Conservation (phyloP, 1,140 invertebrate species). For the Ridgeia piscesae region DNA sequence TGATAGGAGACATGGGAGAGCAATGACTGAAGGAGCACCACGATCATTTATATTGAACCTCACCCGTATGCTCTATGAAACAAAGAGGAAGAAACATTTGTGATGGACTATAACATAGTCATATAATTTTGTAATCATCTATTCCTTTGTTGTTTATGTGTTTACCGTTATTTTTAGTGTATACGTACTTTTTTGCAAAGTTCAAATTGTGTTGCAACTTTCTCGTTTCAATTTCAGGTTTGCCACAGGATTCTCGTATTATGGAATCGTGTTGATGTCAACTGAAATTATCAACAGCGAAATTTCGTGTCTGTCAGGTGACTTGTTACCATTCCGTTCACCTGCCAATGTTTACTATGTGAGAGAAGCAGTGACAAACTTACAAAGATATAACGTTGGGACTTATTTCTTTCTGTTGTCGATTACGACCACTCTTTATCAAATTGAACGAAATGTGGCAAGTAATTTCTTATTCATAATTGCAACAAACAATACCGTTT, state of each 20-base stretch:
- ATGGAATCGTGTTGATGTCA: conserved; percentile 18
- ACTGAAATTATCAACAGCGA: conserved; percentile 8
- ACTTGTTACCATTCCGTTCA: neutral
- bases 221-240: neutral
- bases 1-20: no score
- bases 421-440: no score
- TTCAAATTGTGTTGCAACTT: neutral
- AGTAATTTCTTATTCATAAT: no score
- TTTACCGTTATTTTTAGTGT: neutral
- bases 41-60: no score
- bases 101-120: no score
- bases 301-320: conserved; percentile 6
- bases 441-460: no score
- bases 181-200: neutral
- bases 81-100: no score
- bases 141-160: neutral
- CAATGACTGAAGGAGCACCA: no score
- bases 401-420: no score
- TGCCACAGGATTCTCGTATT: conserved; percentile 14
- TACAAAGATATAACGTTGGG: no score
- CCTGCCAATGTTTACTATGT: neutral
- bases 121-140: neutral
- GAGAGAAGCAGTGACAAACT: neutral
- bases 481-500: no score
- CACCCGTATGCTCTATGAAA: no score